Percentiles rank a stretch among this genome's conserved stretches.
Conservation (phyloP, 2,797 vertebrate species). For the Lindbergichthys nudifrons region DNA sequence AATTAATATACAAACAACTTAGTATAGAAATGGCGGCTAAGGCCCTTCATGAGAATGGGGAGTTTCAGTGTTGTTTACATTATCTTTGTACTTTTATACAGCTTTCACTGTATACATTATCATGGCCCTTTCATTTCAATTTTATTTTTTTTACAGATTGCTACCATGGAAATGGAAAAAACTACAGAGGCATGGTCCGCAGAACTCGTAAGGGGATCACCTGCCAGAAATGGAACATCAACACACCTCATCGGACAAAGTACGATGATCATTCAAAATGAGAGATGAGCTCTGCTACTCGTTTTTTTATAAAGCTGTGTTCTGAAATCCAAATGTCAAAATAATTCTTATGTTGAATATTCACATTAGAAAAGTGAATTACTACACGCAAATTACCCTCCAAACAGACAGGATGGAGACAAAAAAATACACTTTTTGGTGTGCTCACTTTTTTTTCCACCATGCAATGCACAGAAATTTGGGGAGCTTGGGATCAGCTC, state of each 20-base stretch:
- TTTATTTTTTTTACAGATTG: slow-evolving; percentile 76
- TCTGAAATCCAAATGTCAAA: neutral
- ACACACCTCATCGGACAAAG: slow-evolving; percentile 89
- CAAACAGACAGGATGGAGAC: neutral
- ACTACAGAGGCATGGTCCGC: slow-evolving; percentile 87
- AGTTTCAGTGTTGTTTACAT: neutral
- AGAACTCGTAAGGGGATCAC: slow-evolving; percentile 94
- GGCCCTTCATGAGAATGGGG: no score
- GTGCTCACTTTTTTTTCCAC: neutral
- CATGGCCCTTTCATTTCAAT: neutral
- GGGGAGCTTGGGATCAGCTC: neutral
- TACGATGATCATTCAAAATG: slow-evolving; percentile 64
- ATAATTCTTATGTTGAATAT: neutral
- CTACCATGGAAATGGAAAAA: slow-evolving; percentile 90
- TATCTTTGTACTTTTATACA: neutral
- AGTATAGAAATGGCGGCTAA: neutral
- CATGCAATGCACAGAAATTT: neutral
- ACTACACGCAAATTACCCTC: neutral
- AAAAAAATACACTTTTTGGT: no score
- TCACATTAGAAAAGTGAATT: neutral
- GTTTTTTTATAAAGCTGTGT: neutral
- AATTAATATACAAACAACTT: no score
- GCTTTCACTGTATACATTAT: slow-evolving; percentile 1
- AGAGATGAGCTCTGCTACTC: neutral
- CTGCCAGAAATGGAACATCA: slow-evolving; percentile 92